phyloP scores from a whole-genome alignment of 2,797 vertebrate genomes.

The Iguana delicatissima region DNA sequence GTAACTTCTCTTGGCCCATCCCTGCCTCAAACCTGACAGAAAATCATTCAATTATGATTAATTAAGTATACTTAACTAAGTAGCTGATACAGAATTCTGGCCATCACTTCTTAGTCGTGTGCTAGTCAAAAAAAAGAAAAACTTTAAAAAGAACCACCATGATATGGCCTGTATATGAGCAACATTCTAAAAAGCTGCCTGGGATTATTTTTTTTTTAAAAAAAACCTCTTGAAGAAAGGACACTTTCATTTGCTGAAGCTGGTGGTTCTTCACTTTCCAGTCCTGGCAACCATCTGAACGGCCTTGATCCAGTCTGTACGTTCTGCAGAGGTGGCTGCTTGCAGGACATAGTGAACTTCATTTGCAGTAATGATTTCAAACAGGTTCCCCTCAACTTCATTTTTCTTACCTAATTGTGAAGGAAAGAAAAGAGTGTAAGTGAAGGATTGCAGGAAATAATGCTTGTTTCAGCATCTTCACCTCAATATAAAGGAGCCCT shows the following conservation, averaged over 20 bases:
- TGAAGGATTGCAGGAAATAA: background rate
- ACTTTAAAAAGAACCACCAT: background rate
- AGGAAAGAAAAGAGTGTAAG: constrained; percentile 29
- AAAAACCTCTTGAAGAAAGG: background rate
- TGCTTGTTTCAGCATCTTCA: background rate
- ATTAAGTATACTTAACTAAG: background rate
- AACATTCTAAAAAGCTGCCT: background rate
- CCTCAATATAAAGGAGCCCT: constrained; percentile 6
- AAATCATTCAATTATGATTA: no score
- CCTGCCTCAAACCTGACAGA: no score
- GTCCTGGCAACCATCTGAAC: constrained; percentile 89
- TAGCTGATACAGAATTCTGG: no score
- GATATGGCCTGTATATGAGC: background rate
- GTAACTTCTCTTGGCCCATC: no score
- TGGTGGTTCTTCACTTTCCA: constrained; percentile 85
- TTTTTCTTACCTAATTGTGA: constrained; percentile 85
- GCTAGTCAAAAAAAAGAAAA: background rate
- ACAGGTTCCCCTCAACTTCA: constrained; percentile 90
- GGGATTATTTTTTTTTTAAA: background rate
- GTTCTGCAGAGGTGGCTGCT: constrained; percentile 88
- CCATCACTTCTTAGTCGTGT: background rate
- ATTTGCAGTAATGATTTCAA: constrained; percentile 96
- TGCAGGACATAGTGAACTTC: constrained; percentile 94
- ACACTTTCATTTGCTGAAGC: background rate
- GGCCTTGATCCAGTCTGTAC: constrained; percentile 95